These are phyloP conservation scores for Sericinus montela DNA, from an alignment of 2,888 invertebrate genomes.

Conservation along the genomic window DNA sequence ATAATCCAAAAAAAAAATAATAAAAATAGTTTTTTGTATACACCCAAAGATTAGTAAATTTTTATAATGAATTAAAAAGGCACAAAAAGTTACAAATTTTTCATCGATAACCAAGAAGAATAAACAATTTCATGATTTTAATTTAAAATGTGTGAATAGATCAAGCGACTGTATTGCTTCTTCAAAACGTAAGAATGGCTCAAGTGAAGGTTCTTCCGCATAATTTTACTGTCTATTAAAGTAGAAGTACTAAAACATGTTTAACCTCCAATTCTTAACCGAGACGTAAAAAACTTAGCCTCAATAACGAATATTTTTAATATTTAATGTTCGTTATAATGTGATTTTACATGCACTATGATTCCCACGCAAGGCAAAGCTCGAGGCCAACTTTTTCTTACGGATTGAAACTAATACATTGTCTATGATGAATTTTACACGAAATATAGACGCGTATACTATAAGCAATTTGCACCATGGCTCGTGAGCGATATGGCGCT, in stretches of 20 bases:
- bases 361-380: conserved; percentile 16
- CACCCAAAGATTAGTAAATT: no score
- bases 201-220: conserved; percentile 15
- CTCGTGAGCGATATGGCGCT: conserved; percentile 30
- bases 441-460: neutral
- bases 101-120: no score
- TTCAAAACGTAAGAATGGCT: conserved; percentile 13
- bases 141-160: no score
- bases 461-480: conserved; percentile 24
- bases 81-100: no score
- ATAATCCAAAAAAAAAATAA: no score
- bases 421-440: neutral
- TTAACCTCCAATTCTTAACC: conserved; percentile 15
- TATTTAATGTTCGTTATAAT: conserved; percentile 11
- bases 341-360: conserved; percentile 11
- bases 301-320: conserved; percentile 10
- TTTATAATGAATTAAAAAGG: no score
- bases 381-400: conserved; percentile 13
- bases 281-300: conserved; percentile 9
- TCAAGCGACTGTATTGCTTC: conserved; percentile 1
- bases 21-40: no score
- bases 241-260: conserved; percentile 14
- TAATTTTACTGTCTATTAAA: conserved; percentile 16
- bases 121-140: no score
- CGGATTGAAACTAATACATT: neutral